Evolutionary conservation across 1,140 invertebrate genomes (phyloP).

Genomic region (Palaemon carinicauda): DNA sequence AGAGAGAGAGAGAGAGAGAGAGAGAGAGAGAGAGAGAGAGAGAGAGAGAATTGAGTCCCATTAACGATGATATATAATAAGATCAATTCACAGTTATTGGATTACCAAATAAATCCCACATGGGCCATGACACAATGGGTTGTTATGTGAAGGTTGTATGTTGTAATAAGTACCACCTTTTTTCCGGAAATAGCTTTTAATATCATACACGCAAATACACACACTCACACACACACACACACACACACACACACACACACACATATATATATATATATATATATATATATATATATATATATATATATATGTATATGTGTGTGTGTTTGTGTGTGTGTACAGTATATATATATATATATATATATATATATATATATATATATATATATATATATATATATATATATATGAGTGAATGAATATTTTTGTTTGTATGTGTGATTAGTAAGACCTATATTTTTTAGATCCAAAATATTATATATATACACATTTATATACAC

Average conservation of each 20-base stretch:
- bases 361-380: constrained; percentile 12
- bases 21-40: no score
- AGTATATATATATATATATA: background rate
- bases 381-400: constrained; percentile 2
- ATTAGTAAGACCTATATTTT: background rate
- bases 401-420: background rate
- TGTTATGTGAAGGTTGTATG: no score
- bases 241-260: no score
- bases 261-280: background rate
- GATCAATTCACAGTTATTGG: no score
- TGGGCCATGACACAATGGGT: no score
- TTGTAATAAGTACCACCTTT: background rate
- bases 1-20: no score
- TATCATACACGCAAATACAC: background rate
- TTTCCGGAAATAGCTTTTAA: background rate
- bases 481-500: background rate
- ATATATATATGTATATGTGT: no score
- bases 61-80: no score
- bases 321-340: no score
- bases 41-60: no score
- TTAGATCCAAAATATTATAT: background rate
- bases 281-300: no score
- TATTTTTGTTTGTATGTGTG: background rate
- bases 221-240: background rate
- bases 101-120: no score